Evolutionary conservation across 2,113 vertebrate genomes (phyloP).

Genomic region (Callionymus lyra): DNA sequence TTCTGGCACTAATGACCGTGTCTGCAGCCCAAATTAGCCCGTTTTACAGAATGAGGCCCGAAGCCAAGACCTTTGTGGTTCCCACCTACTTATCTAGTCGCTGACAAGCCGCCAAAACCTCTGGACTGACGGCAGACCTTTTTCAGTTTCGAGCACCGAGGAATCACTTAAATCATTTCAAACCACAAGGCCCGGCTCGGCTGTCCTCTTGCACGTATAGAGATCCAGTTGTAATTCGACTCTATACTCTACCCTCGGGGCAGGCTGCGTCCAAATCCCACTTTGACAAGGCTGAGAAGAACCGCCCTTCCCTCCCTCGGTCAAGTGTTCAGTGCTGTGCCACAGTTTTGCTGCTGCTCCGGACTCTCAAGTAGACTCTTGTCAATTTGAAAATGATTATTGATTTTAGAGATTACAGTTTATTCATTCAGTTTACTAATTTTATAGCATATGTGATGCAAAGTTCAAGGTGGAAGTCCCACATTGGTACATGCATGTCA

Average conservation of each 20-base stretch:
- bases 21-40: slow-evolving; percentile 27
- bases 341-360: neutral
- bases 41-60: slow-evolving; percentile 23
- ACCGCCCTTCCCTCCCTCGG: too few species aligned
- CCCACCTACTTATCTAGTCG: slow-evolving; percentile 44
- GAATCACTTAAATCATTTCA: slow-evolving; percentile 39
- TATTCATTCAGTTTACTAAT: too few species aligned
- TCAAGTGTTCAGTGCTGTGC: too few species aligned
- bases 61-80: slow-evolving; percentile 39
- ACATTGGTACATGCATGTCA: too few species aligned
- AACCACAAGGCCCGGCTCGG: slow-evolving; percentile 9
- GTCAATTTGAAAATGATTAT: too few species aligned
- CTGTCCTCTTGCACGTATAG: slow-evolving; percentile 24
- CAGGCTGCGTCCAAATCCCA: slow-evolving; percentile 33
- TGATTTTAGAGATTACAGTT: too few species aligned
- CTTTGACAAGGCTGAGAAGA: slow-evolving; percentile 27
- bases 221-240: slow-evolving; percentile 63
- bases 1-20: slow-evolving; percentile 12
- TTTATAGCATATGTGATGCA: too few species aligned
- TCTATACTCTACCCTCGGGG: slow-evolving; percentile 46
- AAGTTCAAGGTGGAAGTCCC: too few species aligned
- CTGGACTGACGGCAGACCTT: slow-evolving; percentile 27
- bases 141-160: slow-evolving; percentile 12
- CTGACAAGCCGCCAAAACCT: slow-evolving; percentile 38
- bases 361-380: slow-evolving; percentile 4